Conservation (phyloP, 2,888 invertebrate species). For the Artemia sinica region DNA sequence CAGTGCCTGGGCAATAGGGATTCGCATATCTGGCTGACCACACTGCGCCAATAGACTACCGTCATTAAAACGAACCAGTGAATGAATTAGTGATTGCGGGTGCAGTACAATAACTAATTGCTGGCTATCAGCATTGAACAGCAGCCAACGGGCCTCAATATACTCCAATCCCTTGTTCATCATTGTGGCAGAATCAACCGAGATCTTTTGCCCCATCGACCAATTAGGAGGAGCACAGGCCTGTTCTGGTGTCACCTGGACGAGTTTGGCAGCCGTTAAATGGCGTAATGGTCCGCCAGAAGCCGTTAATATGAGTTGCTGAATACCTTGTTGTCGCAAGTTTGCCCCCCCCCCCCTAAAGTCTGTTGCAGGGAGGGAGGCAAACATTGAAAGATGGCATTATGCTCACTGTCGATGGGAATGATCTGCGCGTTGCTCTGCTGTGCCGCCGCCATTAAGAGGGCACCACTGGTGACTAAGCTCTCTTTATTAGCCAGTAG, state of each 20-base stretch:
- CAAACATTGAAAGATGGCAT: neutral
- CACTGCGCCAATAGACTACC: slow-evolving; percentile 21
- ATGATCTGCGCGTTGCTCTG: neutral
- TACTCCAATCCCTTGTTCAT: slow-evolving; percentile 16
- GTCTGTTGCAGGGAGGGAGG: too few relatives aligned
- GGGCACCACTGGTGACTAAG: neutral
- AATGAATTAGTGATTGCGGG: slow-evolving; percentile 21
- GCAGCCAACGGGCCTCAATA: slow-evolving; percentile 19
- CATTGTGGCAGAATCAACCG: slow-evolving; percentile 23
- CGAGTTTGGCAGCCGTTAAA: neutral
- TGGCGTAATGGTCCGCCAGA: neutral
- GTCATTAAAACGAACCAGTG: slow-evolving; percentile 21
- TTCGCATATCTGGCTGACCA: slow-evolving; percentile 20
- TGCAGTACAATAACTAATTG: slow-evolving; percentile 19
- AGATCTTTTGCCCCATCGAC: slow-evolving; percentile 22
- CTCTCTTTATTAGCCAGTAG: neutral
- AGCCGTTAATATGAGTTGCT: neutral
- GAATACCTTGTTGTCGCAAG: neutral
- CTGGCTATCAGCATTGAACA: slow-evolving; percentile 14
- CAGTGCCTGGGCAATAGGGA: slow-evolving; percentile 17
- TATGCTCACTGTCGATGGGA: neutral
- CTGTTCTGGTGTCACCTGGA: slow-evolving; percentile 19
- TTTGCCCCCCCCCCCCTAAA: neutral
- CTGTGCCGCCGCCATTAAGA: neutral
- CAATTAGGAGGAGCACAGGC: slow-evolving; percentile 22